These are phyloP conservation scores for Ictalurus punctatus DNA, from an alignment of 2,113 vertebrate genomes.

Conservation along the genomic window DNA sequence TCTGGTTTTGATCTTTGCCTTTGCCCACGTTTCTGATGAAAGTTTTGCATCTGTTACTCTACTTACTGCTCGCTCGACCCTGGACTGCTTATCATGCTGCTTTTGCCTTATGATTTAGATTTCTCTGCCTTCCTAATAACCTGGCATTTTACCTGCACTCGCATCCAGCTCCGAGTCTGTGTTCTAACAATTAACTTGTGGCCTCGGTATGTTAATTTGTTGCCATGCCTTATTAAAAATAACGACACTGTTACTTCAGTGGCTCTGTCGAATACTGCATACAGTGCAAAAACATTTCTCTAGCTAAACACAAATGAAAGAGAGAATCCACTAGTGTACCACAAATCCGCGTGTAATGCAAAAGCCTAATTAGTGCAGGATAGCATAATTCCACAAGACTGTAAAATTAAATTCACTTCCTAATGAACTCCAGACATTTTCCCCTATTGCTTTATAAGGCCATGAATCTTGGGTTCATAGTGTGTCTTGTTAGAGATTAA, in stretches of 20 bases:
- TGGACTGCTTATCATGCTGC: too few relatives aligned
- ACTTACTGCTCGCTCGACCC: too few relatives aligned
- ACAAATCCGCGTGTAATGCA: background rate
- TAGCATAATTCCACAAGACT: background rate
- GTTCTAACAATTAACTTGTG: background rate
- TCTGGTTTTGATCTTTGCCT: too few relatives aligned
- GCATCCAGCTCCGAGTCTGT: too few relatives aligned
- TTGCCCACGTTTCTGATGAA: too few relatives aligned
- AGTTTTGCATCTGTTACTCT: too few relatives aligned
- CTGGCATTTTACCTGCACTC: too few relatives aligned
- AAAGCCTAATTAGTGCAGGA: background rate
- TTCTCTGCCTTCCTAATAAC: too few relatives aligned
- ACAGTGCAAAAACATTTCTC: background rate
- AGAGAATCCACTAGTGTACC: background rate
- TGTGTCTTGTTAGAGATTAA: background rate
- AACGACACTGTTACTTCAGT: background rate
- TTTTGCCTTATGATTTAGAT: too few relatives aligned
- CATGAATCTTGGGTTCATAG: background rate
- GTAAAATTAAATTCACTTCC: background rate
- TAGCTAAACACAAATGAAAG: background rate
- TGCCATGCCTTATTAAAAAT: background rate
- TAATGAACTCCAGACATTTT: background rate
- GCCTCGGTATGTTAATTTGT: background rate
- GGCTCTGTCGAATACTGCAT: background rate
- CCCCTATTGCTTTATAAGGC: background rate